These are phyloP conservation scores for Malacoraja senta DNA, from an alignment of 2,797 vertebrate genomes.

Conservation along the genomic window DNA sequence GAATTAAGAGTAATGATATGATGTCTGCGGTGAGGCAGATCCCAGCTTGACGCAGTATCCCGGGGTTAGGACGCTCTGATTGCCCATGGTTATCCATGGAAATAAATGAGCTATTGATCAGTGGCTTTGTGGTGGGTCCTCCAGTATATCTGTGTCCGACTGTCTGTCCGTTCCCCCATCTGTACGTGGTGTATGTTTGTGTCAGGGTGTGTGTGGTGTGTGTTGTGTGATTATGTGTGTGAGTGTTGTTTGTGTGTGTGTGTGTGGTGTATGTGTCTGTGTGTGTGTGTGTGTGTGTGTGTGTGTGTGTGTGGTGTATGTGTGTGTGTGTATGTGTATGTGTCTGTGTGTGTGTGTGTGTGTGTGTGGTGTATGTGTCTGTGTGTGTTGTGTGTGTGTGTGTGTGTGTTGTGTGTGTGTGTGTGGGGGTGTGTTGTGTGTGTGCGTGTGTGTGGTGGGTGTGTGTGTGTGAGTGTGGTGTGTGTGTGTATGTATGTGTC, in stretches of 20 bases:
- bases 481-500: neutral
- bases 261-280: neutral
- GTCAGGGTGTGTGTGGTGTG: neutral
- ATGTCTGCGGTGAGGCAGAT: neutral
- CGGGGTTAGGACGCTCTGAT: neutral
- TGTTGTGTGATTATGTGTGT: neutral
- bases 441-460: too few species aligned
- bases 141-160: neutral
- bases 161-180: too few species aligned
- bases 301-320: neutral
- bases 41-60: too few species aligned
- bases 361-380: too few species aligned
- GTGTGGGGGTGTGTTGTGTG: too few species aligned
- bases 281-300: neutral
- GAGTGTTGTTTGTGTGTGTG: neutral
- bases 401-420: too few species aligned
- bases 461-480: too few species aligned
- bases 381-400: too few species aligned
- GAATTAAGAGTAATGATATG: constrained; percentile 14
- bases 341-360: neutral
- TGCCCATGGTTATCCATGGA: too few species aligned
- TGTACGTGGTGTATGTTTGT: neutral
- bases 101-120: constrained; percentile 3
- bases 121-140: neutral
- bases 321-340: too few species aligned